Conservation (phyloP, 1,140 invertebrate genomes). For the Drosophila ficusphila region DNA sequence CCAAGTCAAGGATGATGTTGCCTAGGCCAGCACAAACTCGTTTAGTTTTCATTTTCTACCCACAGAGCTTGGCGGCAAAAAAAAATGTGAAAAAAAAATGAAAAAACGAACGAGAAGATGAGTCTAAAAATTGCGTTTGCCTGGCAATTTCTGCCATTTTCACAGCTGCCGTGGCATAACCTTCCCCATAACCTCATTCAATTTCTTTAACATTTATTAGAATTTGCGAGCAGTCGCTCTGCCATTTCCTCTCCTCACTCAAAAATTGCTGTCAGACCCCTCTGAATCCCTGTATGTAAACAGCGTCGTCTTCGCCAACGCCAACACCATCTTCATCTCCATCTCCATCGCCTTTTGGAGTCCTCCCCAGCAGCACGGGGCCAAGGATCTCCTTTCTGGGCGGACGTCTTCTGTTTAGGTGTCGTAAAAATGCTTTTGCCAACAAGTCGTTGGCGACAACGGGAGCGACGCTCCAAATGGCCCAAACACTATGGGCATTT, state of each 20-base stretch:
- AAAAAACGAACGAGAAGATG: slow-evolving; percentile 8
- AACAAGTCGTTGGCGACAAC: slow-evolving; percentile 53
- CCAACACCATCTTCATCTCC: neutral
- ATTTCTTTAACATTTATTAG: slow-evolving; percentile 82
- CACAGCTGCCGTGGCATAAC: slow-evolving; percentile 74
- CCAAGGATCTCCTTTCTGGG: slow-evolving; percentile 1
- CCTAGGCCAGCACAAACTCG: slow-evolving; percentile 69
- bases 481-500: slow-evolving; percentile 37
- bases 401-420: slow-evolving; percentile 65
- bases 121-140: slow-evolving; percentile 70
- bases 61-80: slow-evolving; percentile 23
- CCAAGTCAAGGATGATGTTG: slow-evolving; percentile 53
- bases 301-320: slow-evolving; percentile 17
- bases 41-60: slow-evolving; percentile 78
- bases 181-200: slow-evolving; percentile 72
- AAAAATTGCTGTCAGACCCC: slow-evolving; percentile 26
- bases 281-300: slow-evolving; percentile 41
- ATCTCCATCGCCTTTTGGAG: neutral
- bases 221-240: slow-evolving; percentile 63
- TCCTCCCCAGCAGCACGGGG: slow-evolving; percentile 4
- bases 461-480: slow-evolving; percentile 45
- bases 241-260: slow-evolving; percentile 22
- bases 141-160: slow-evolving; percentile 72
- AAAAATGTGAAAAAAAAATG: neutral
- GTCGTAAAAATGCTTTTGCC: slow-evolving; percentile 70